Base-by-base conservation (phyloP, 2,888 invertebrate species). In the Choreutis nemorana region DNA sequence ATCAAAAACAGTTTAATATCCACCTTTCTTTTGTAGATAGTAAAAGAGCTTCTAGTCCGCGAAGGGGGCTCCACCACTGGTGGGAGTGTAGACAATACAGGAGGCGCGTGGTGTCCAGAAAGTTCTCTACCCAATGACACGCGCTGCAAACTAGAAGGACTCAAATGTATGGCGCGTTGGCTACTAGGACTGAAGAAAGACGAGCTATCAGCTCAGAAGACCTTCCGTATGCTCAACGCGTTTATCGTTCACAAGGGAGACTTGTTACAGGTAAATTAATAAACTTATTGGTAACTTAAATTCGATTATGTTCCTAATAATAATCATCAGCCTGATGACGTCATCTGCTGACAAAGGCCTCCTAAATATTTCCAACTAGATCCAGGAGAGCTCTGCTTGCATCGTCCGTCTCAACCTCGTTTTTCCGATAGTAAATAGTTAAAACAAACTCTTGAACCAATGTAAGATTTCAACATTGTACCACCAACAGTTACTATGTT, bases 141-240 rank as follows among this genome's bases (percentile, higher is more conserved):
- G 0, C 81, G 89, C 21, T 93, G 93, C 72, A 95, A 96, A 78
- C 85, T 97, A 35, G 95, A 96, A 65, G 97, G 93, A 0, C 83
- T 97, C 49, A 98, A 98, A 68, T 89, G 96, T 37, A 94, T 98
- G 90, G 96, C 96, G 0, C 86, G 97, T 26, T 97, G 97, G 97
- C 75, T 97, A 23, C 77, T 96, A 20, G 97, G 97, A 0, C 73
- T 97, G 29, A 94, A 94, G 67, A 87, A 87, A 34, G 94, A 94
- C 53, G 89, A 89, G 35, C 82, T 91, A 10, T 91, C 94, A 0
- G 94, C 94, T 0, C 91, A 92, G 68, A 94, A 94, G 66, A 97
- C 97, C 2, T 92, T 97, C 70, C 84, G 96, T 34, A 94, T 98
- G 89, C 72, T 97, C 20, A 91, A 91, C 52, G 95, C 96, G 1